These are phyloP conservation scores for Corvus hawaiiensis DNA, from an alignment of 2,113 vertebrate species.

Conservation along the genomic window DNA sequence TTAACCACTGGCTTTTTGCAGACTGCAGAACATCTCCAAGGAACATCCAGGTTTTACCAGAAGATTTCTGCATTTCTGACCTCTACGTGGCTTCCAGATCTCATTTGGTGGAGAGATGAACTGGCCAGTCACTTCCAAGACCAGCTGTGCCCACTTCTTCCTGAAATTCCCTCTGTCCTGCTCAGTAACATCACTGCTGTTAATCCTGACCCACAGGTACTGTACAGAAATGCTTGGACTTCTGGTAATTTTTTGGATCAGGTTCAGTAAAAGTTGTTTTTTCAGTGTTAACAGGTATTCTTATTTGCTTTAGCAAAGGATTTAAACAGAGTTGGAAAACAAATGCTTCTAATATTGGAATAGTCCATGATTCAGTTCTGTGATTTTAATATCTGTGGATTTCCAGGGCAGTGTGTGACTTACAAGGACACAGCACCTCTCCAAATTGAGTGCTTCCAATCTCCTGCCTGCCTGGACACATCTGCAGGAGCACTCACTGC, in stretches of 20 bases:
- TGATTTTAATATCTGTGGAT: not conserved
- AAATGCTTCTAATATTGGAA: not conserved
- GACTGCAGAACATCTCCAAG: slow-evolving; percentile 16
- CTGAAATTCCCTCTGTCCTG: slow-evolving; percentile 48
- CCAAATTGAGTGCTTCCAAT: not conserved
- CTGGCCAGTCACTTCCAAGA: slow-evolving; percentile 38
- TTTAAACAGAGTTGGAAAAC: not conserved
- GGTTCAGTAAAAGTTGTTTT: not conserved
- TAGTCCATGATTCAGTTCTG: not conserved
- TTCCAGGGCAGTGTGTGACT: not conserved
- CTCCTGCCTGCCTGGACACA: not conserved
- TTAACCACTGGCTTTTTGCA: not conserved
- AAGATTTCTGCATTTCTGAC: slow-evolving; percentile 61
- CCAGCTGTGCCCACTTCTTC: slow-evolving; percentile 1
- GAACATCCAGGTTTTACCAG: slow-evolving; percentile 42
- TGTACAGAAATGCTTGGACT: not conserved
- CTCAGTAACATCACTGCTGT: slow-evolving; percentile 56
- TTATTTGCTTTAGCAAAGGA: not conserved
- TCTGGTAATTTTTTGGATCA: not conserved
- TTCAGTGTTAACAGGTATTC: not conserved
- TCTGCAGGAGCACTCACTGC: not conserved
- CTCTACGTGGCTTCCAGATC: slow-evolving; percentile 26
- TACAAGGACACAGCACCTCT: not conserved
- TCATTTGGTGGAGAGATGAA: slow-evolving; percentile 60
- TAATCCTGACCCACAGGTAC: slow-evolving; percentile 63